Conservation (phyloP, 2,888 invertebrate species). For the Cryptus armator region DNA sequence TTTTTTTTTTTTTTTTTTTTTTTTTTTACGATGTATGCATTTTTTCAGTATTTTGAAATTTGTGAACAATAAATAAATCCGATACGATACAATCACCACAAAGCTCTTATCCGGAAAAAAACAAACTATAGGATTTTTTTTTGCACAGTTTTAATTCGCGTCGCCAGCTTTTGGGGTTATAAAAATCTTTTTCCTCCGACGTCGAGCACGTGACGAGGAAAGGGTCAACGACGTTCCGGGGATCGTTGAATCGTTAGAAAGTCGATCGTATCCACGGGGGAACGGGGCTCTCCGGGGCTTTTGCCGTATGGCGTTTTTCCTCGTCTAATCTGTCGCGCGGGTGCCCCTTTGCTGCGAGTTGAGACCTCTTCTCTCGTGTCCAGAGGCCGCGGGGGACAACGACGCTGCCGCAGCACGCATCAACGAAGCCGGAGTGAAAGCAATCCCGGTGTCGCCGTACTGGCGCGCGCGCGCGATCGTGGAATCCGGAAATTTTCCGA, state of each 20-base stretch:
- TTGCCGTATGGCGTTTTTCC: conserved; percentile 5
- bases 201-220: conserved; percentile 39
- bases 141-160: not conserved
- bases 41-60: too few relatives aligned
- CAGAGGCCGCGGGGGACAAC: conserved; percentile 17
- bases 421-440: conserved; percentile 68
- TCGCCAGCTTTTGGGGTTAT: not conserved
- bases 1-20: not conserved
- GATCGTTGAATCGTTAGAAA: conserved; percentile 56
- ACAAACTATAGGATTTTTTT: not conserved
- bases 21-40: too few relatives aligned
- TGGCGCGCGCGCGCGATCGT: conserved; percentile 36
- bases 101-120: too few relatives aligned
- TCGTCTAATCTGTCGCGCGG: conserved; percentile 13
- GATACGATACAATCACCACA: too few relatives aligned
- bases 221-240: conserved; percentile 38
- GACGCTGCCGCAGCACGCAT: conserved; percentile 25
- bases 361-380: conserved; percentile 55
- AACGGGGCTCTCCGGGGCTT: not conserved
- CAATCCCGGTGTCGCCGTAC: conserved; percentile 53
- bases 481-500: conserved; percentile 71
- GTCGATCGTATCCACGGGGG: conserved; percentile 48
- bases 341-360: conserved; percentile 5
- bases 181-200: not conserved
- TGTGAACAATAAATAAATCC: too few relatives aligned